Evolutionary conservation across 2,113 vertebrate genomes (phyloP), one percentile per base, ranked within the genome.

Genomic region (Ophiodon elongatus): DNA sequence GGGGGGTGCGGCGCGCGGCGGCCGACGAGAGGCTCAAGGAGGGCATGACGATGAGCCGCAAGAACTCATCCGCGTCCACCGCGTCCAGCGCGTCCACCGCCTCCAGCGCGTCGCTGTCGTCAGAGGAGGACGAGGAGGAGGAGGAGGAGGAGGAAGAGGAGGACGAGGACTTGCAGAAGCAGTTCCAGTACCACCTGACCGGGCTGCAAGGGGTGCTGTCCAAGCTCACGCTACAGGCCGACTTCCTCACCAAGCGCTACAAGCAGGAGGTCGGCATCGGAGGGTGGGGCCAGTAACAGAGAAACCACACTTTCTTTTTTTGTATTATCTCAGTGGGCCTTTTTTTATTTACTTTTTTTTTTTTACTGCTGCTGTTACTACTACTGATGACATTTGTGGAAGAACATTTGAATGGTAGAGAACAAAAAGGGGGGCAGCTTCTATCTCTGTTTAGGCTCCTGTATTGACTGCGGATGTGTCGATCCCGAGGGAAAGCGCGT

Each of bases 181-280:
- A 97, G 90, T 97, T 99, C 91, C 97, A 98, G 85, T 99, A 94
- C 88, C 98, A 99, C 79, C 96, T 99, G 59, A 97, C 95, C 59
- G 98, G 98, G 80, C 96, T 99, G 62, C 97, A 99, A 85, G 96
- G 95, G 0, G 98, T 99, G 14, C 96, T 99, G 68, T 96, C 96
- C 91, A 98, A 99, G 90, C 97, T 99, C 45, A 99, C 98, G 1
- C 93, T 93, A 80, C 98, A 98, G 93, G 98, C 98, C 89, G 96
- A 98, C 93, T 94, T 94, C 25, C 96, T 99, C 76, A 99, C 98
- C 85, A 97, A 97, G 92, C 95, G 98, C 93, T 99, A 99, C 95
- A 99, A 98, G 85, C 94, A 99, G 94, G 98, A 99, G 94, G 96
- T 99, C 23, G 98, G 97, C 65, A 97, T 98, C 82, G 94, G 96